Conservation (phyloP, 2,888 invertebrate species). For the Antitype chi region DNA sequence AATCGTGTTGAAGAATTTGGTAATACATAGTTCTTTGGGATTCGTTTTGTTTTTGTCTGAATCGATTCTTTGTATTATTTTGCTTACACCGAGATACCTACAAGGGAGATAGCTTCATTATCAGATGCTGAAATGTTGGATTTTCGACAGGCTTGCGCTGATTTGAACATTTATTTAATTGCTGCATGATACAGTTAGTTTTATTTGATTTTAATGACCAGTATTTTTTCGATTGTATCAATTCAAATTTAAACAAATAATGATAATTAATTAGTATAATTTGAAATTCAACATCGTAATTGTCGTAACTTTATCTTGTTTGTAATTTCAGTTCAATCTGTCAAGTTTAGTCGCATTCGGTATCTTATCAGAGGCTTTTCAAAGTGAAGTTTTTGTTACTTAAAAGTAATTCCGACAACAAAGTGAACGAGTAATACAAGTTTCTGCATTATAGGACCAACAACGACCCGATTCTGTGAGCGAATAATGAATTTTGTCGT, state of each 20-base stretch:
- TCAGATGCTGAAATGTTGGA: neutral
- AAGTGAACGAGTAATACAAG: conserved; percentile 71
- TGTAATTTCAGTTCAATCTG: conserved; percentile 18
- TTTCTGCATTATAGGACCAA: conserved; percentile 67
- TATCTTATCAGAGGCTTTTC: conserved; percentile 45
- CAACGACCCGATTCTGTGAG: conserved; percentile 69
- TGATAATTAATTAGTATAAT: neutral
- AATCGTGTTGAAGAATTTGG: conserved; percentile 40
- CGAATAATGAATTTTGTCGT: conserved; percentile 69
- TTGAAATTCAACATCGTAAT: conserved; percentile 11
- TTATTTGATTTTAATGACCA: conserved; percentile 1
- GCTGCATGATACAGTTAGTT: conserved; percentile 6
- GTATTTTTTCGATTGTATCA: conserved; percentile 6
- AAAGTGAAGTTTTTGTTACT: conserved; percentile 50
- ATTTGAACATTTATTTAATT: conserved; percentile 4
- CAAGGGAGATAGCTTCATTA: neutral
- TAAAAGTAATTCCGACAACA: conserved; percentile 49
- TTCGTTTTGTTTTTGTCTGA: conserved; percentile 18
- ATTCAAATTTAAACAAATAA: neutral
- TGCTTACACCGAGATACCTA: neutral
- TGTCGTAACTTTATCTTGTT: conserved; percentile 23
- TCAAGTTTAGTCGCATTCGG: conserved; percentile 20
- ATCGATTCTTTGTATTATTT: conserved; percentile 33
- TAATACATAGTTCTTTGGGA: conserved; percentile 33
- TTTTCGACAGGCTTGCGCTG: neutral